A percentile compares a stretch with the other conserved stretches of the same genome.
phyloP scores from a whole-genome alignment of 2,797 vertebrate genomes.

The Nyctalus aviator region DNA sequence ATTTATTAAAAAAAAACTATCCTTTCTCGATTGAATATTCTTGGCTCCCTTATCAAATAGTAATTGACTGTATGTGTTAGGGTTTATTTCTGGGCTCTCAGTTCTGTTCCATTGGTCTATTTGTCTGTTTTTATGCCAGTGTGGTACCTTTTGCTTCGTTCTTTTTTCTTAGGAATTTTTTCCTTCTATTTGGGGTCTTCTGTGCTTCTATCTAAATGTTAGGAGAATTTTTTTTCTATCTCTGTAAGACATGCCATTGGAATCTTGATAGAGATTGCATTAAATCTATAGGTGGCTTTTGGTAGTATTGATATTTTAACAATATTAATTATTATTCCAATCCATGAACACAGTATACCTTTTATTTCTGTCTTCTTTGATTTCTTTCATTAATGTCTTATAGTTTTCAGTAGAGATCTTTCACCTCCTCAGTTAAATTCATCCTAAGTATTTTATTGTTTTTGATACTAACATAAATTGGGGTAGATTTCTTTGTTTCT shows the following conservation, averaged over 20 bases:
- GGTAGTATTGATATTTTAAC: background rate
- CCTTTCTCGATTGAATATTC: background rate
- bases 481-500: background rate
- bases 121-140: background rate
- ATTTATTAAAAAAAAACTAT: background rate
- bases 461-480: background rate
- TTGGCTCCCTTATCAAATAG: background rate
- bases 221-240: background rate
- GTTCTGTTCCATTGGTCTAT: background rate
- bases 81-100: background rate
- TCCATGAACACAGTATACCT: background rate
- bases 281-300: background rate
- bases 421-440: background rate
- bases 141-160: background rate
- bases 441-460: background rate
- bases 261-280: background rate
- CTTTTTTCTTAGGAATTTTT: background rate
- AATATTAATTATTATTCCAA: background rate
- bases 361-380: background rate
- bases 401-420: background rate
- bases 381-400: background rate
- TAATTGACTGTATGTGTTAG: background rate
- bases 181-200: background rate
- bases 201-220: background rate
- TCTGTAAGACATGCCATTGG: background rate